These are phyloP conservation scores for Desmodus rotundus DNA, from an alignment of 2,113 vertebrate genomes.

Conservation along the genomic window DNA sequence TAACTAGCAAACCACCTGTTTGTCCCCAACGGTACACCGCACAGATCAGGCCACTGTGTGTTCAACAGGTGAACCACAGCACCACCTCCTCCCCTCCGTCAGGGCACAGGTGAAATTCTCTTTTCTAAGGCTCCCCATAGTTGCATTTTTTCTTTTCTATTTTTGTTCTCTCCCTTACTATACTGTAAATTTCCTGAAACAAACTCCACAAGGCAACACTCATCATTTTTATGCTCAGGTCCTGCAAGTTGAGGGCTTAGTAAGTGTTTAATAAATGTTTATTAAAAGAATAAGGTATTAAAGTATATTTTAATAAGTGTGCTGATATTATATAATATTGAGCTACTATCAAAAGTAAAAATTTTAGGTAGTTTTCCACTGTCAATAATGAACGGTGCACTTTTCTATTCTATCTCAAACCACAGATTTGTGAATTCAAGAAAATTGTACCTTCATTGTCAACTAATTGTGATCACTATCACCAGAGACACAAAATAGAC, in stretches of 20 bases:
- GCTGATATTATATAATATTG: neutral
- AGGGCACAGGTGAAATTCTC: neutral
- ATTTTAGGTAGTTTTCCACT: neutral
- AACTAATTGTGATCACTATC: neutral
- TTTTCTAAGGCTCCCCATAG: neutral
- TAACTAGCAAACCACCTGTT: neutral
- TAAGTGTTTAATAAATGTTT: neutral
- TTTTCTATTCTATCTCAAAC: neutral
- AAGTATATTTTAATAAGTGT: neutral
- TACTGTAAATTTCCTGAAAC: neutral
- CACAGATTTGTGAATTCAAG: neutral
- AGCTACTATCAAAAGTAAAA: neutral
- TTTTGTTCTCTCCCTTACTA: neutral
- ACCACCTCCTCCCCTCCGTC: neutral
- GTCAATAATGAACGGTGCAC: neutral
- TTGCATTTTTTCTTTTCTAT: neutral
- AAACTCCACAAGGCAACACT: neutral
- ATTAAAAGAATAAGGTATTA: conserved; percentile 4
- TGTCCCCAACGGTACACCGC: neutral
- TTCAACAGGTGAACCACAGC: neutral
- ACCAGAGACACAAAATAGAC: neutral
- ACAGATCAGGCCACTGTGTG: neutral
- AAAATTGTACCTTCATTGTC: neutral
- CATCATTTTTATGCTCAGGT: neutral
- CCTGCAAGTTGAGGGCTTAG: neutral